Evolutionary conservation across 2,113 vertebrate species (phyloP).

Genomic region (Boleophthalmus pectinirostris): DNA sequence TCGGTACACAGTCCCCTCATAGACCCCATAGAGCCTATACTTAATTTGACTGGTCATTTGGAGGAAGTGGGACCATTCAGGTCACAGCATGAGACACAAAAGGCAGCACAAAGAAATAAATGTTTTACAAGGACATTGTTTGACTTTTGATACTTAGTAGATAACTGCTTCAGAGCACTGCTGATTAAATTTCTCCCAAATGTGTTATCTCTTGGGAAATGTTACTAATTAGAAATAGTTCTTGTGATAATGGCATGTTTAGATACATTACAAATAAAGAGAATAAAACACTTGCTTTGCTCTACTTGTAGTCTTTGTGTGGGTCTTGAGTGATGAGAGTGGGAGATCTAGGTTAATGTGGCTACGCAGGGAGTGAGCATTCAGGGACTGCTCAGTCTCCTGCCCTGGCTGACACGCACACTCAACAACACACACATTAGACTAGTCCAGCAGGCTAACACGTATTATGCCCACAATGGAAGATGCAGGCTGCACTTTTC

Average conservation of each 20-base stretch:
- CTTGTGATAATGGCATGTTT: conserved; percentile 69
- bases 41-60: conserved; percentile 70
- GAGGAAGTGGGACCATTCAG: conserved; percentile 42
- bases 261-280: conserved; percentile 72
- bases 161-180: conserved; percentile 43
- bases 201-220: conserved; percentile 64
- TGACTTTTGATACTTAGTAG: conserved; percentile 24
- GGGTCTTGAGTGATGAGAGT: conserved; percentile 68
- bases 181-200: conserved; percentile 63
- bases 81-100: conserved; percentile 48
- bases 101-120: conserved; percentile 11
- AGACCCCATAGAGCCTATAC: conserved; percentile 48
- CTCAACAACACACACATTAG: conserved; percentile 39
- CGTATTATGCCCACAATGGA: conserved; percentile 71
- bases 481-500: conserved; percentile 74
- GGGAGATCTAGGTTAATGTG: conserved; percentile 75
- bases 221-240: conserved; percentile 70
- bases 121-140: conserved; percentile 20
- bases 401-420: conserved; percentile 55
- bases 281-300: conserved; percentile 53
- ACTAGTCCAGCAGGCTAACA: conserved; percentile 63
- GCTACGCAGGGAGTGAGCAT: conserved; percentile 69
- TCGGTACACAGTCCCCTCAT: conserved; percentile 26
- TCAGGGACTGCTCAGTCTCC: conserved; percentile 70
- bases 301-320: conserved; percentile 68